Evolutionary conservation across 2,888 invertebrate species (phyloP).

Genomic region (Drosophila kambysellisi): DNA sequence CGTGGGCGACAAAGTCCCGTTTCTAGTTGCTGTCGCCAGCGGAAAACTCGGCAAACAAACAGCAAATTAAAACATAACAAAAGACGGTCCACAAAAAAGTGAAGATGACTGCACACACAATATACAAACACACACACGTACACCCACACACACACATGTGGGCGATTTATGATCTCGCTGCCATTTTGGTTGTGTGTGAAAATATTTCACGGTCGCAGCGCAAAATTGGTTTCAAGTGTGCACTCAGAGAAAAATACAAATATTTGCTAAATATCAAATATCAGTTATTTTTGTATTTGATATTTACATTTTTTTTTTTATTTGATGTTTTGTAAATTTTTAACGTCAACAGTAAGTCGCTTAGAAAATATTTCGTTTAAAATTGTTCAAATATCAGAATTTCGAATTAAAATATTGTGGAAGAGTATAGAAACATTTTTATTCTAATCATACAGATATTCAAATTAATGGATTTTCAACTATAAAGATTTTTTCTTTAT

Average conservation of each 20-base stretch:
- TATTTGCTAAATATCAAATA: background rate
- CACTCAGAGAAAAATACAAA: conserved; percentile 3
- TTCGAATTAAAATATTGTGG: background rate
- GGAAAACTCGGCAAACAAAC: conserved; percentile 41
- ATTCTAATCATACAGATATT: background rate
- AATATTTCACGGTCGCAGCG: conserved; percentile 10
- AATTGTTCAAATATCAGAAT: background rate
- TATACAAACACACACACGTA: background rate
- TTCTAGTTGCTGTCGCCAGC: conserved; percentile 35
- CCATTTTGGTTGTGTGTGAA: conserved; percentile 3
- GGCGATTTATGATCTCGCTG: conserved; percentile 24
- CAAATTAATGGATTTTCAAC: too few species aligned
- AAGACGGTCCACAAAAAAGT: conserved; percentile 27
- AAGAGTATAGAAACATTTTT: background rate
- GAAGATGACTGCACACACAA: conserved; percentile 17
- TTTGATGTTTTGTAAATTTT: background rate
- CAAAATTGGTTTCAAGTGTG: background rate
- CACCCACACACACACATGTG: background rate
- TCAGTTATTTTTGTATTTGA: background rate
- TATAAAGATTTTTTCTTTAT: background rate
- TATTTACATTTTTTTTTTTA: background rate
- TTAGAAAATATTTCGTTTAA: background rate
- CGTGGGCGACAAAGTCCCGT: conserved; percentile 25
- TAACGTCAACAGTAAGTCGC: background rate
- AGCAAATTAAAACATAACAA: conserved; percentile 74